These are phyloP conservation scores for Salticus scenicus DNA, from an alignment of 2,888 invertebrate genomes.

Conservation along the genomic window DNA sequence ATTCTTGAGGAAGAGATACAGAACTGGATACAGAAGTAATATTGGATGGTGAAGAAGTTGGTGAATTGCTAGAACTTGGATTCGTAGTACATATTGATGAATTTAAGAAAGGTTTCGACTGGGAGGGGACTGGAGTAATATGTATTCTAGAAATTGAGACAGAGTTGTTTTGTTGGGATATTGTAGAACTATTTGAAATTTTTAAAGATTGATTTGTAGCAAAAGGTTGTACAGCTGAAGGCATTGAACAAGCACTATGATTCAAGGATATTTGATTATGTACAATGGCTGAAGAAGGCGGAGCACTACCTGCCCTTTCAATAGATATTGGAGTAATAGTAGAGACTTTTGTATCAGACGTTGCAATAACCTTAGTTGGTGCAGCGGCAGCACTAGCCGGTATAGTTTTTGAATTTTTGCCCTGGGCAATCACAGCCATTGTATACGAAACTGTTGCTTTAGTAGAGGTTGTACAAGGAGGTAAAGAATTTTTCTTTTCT, in stretches of 20 bases:
- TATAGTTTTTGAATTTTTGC: slow-evolving; percentile 69
- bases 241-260: slow-evolving; percentile 47
- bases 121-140: slow-evolving; percentile 38
- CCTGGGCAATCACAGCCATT: slow-evolving; percentile 72
- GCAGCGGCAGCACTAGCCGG: slow-evolving; percentile 68
- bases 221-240: slow-evolving; percentile 66
- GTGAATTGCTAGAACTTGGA: slow-evolving; percentile 19
- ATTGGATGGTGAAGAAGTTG: slow-evolving; percentile 35
- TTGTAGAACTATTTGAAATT: slow-evolving; percentile 25
- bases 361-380: slow-evolving; percentile 56
- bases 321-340: slow-evolving; percentile 58
- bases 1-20: slow-evolving; percentile 81
- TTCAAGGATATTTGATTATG: slow-evolving; percentile 51
- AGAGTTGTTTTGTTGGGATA: slow-evolving; percentile 26
- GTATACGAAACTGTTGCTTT: slow-evolving; percentile 78
- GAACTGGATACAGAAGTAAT: slow-evolving; percentile 55
- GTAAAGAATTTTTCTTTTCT: slow-evolving; percentile 71
- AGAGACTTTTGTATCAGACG: slow-evolving; percentile 55
- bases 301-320: slow-evolving; percentile 59
- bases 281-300: slow-evolving; percentile 53
- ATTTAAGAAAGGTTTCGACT: slow-evolving; percentile 57
- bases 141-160: slow-evolving; percentile 36
- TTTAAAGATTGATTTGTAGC: slow-evolving; percentile 50
- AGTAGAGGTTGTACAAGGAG: slow-evolving; percentile 78
- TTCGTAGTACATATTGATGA: slow-evolving; percentile 20